Evolutionary conservation across 2,113 vertebrate species (phyloP), one percentile per base, ranked within the genome.

Genomic region (Athene noctua): DNA sequence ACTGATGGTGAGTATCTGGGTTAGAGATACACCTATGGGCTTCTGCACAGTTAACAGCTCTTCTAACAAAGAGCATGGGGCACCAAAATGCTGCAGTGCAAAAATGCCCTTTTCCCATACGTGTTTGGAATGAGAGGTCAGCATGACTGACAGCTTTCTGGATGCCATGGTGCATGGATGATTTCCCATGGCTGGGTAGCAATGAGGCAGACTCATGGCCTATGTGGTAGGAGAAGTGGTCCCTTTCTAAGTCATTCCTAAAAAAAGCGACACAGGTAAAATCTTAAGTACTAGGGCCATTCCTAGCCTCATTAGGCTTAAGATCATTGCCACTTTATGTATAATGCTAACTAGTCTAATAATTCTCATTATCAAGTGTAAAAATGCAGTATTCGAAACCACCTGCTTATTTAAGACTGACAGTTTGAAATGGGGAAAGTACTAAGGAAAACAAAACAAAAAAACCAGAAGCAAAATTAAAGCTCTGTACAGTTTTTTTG

Each of bases 381-480:
- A 96, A 83, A 93, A 66, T 55, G 7, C 40, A 77, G 12, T 66
- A 67, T 88, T 79, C 54, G 75, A 59, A 92, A 26, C 21, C 36
- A 81, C 6, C 6, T 77, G 83, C 87, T 49, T 81, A 46, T 65
- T 86, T 74, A 81, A 75, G 47, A 55, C 26, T 51, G 65, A 47
- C 32, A 77, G 62, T 74, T n/a, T 86, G 65, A 92, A 96, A 90
- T 26, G 16, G 51, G 21, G 20, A 42, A 79, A 88, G 30, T 34
- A 18, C 11, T 68, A 80, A 75, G 70, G 70, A 80, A 71, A 81
- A 57, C 36, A 65, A 62, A 81, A 34, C 27, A 78, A 80, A 54
- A 63, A 27, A 38, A 38, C 38, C 49, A 90, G 57, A 92, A 94
- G 92, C 14, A 74, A 93, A 94, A 89, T 80, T 58, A 74, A 95